Conservation (phyloP, 2,113 vertebrate species). For the Rhodinocichla rosea region DNA sequence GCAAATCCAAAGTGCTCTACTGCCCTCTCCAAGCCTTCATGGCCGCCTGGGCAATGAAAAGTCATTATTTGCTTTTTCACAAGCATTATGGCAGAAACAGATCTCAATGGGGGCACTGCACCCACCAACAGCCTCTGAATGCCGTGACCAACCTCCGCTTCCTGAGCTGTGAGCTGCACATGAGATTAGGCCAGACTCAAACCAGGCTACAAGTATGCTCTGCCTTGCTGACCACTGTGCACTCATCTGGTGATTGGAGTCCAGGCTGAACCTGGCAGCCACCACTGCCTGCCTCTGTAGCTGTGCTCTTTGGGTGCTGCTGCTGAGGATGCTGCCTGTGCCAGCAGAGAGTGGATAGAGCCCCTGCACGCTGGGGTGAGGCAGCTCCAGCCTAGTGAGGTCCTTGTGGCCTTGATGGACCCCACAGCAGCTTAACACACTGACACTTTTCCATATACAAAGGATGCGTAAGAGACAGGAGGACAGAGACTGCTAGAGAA, state of each 20-base stretch:
- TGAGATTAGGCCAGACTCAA: background rate
- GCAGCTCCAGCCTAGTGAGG: background rate
- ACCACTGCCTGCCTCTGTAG: rapidly evolving
- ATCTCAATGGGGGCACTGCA: background rate
- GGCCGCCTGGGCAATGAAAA: background rate
- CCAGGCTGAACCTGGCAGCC: background rate
- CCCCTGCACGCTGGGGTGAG: rapidly evolving
- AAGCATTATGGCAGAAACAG: background rate
- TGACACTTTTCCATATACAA: background rate
- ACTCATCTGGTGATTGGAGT: background rate
- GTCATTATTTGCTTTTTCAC: background rate
- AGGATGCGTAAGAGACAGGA: background rate
- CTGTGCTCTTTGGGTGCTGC: rapidly evolving
- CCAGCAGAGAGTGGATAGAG: background rate
- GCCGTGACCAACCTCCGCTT: background rate
- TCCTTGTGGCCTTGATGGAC: background rate
- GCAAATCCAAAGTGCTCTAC: background rate
- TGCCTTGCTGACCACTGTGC: background rate
- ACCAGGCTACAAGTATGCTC: background rate
- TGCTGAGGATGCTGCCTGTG: background rate
- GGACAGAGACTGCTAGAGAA: background rate
- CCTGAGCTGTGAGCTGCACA: background rate
- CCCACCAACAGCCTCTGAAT: background rate
- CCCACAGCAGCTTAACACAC: background rate
- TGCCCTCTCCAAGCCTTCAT: background rate